Evolutionary conservation across 2,113 vertebrate species (phyloP).

Genomic region (Conger conger): DNA sequence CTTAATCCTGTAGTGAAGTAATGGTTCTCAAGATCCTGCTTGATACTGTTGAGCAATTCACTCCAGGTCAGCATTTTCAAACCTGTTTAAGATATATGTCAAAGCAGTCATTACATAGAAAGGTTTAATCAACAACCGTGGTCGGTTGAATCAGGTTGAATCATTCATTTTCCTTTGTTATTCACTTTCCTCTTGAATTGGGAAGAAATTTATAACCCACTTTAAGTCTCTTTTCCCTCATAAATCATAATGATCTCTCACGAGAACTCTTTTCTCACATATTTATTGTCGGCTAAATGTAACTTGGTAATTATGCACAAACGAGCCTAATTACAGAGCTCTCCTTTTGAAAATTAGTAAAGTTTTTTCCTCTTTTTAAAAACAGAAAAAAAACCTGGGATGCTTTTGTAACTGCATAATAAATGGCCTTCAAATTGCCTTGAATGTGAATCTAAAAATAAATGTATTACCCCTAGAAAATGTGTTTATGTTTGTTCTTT

Average conservation of each 20-base stretch:
- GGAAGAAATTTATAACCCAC: not conserved
- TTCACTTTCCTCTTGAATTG: slow-evolving; percentile 4
- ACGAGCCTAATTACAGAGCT: slow-evolving; percentile 37
- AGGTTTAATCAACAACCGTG: slow-evolving; percentile 13
- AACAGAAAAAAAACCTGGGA: not conserved
- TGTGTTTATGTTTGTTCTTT: not conserved
- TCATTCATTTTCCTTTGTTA: slow-evolving; percentile 17
- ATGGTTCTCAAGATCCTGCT: not conserved
- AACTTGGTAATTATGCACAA: slow-evolving; percentile 28
- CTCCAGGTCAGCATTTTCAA: not conserved
- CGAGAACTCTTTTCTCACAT: not conserved
- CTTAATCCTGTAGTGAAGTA: not conserved
- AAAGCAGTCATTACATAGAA: not conserved
- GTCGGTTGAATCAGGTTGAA: not conserved
- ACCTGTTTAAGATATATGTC: not conserved
- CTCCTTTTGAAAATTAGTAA: slow-evolving; percentile 9
- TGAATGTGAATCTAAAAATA: not conserved
- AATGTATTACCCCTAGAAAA: not conserved
- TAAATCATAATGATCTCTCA: slow-evolving; percentile 14
- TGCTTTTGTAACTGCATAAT: slow-evolving; percentile 17
- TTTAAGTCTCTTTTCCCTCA: slow-evolving; percentile 4
- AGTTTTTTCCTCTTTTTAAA: not conserved
- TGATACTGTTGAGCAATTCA: not conserved
- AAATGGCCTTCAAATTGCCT: slow-evolving; percentile 16
- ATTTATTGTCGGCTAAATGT: slow-evolving; percentile 14